Conservation (phyloP, 2,888 invertebrate species). For the Stenotaenia linearis region DNA sequence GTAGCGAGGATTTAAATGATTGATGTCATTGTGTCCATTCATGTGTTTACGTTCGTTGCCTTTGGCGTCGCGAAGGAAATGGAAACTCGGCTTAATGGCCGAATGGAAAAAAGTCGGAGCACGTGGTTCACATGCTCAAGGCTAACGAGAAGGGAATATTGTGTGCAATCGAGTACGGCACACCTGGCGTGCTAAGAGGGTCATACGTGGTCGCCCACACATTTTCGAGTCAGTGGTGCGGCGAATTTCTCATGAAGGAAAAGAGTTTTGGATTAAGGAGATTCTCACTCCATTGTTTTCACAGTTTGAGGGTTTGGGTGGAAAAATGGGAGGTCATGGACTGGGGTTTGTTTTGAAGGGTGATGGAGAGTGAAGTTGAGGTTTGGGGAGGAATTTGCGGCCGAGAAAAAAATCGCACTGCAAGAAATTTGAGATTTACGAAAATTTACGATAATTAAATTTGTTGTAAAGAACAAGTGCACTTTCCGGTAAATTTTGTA, state of each 20-base stretch:
- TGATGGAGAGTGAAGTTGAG: too few relatives aligned
- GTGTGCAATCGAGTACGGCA: slow-evolving; percentile 9
- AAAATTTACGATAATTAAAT: too few relatives aligned
- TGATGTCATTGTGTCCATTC: background rate
- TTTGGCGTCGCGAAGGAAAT: background rate
- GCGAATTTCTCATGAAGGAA: background rate
- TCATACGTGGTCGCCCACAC: slow-evolving; percentile 9
- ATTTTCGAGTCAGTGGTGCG: background rate
- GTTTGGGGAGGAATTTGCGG: too few relatives aligned
- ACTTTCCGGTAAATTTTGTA: too few relatives aligned
- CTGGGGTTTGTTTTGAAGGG: too few relatives aligned
- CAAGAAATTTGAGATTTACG: too few relatives aligned
- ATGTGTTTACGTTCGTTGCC: background rate
- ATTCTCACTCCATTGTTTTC: too few relatives aligned
- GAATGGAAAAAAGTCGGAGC: background rate
- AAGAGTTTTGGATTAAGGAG: too few relatives aligned
- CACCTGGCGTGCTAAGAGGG: slow-evolving; percentile 4
- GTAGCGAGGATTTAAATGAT: background rate
- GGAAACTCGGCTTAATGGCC: background rate
- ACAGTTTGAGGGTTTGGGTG: too few relatives aligned
- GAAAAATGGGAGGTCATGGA: too few relatives aligned
- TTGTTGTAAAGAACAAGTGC: too few relatives aligned
- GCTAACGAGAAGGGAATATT: background rate
- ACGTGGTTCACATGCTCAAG: background rate
- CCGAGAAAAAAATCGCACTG: too few relatives aligned